A percentile compares a stretch with the other conserved stretches of the same genome.
Conservation (phyloP, 2,888 invertebrate genomes). For the Pterobdella sp. region DNA sequence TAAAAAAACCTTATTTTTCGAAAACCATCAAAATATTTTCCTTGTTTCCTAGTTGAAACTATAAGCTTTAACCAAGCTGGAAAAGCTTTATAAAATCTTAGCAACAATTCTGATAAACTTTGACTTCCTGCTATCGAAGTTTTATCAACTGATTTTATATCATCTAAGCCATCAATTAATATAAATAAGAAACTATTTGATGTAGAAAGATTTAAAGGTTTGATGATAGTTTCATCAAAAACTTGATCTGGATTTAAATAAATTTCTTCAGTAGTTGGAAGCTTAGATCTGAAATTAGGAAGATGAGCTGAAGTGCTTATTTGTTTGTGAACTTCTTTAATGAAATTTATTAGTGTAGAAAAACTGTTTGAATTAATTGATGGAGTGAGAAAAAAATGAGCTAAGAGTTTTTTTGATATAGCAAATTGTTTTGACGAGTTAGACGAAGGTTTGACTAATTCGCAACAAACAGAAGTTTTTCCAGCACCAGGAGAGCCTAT, state of each 20-base stretch:
- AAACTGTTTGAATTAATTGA: constrained; percentile 7
- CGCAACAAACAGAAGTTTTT: constrained; percentile 61
- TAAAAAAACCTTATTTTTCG: constrained; percentile 64
- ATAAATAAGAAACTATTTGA: constrained; percentile 68
- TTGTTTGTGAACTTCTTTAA: constrained; percentile 58
- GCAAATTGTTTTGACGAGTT: constrained; percentile 51
- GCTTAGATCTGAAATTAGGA: constrained; percentile 15
- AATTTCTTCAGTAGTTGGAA: neutral
- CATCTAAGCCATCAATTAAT: constrained; percentile 85
- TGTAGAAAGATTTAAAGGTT: constrained; percentile 75
- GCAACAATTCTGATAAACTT: constrained; percentile 62
- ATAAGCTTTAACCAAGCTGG: constrained; percentile 87
- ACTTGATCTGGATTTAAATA: constrained; percentile 71
- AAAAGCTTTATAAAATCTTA: constrained; percentile 79
- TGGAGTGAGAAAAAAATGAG: constrained; percentile 64
- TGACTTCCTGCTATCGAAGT: constrained; percentile 42
- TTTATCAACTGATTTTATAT: constrained; percentile 51
- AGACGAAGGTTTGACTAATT: constrained; percentile 63
- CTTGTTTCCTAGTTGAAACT: constrained; percentile 72
- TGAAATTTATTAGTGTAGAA: constrained; percentile 64
- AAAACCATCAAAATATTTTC: constrained; percentile 65
- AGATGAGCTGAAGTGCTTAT: constrained; percentile 56
- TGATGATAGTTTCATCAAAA: constrained; percentile 75
- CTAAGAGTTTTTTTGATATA: constrained; percentile 70
- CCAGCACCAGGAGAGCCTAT: constrained; percentile 87